These are phyloP conservation scores for Cromileptes altivelis DNA, from an alignment of 2,113 vertebrate genomes.

Conservation along the genomic window DNA sequence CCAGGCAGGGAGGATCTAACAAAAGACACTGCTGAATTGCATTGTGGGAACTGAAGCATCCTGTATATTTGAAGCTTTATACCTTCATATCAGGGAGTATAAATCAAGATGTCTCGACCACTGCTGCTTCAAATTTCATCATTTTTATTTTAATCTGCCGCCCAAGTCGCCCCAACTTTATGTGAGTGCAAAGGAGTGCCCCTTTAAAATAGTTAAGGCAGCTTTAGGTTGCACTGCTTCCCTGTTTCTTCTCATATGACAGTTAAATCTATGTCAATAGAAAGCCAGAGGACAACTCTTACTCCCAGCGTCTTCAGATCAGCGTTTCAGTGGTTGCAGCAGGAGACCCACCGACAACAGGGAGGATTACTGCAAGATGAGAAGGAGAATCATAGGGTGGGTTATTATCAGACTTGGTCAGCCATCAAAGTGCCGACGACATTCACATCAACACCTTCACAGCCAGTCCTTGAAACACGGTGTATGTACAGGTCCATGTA, in stretches of 20 bases:
- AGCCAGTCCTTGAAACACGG: not conserved
- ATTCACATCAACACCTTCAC: not conserved
- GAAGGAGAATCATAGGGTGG: slow-evolving; percentile 34
- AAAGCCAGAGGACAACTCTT: slow-evolving; percentile 2
- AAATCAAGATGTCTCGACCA: not conserved
- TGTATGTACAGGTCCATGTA: not conserved
- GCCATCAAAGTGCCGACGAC: not conserved
- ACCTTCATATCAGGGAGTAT: not conserved
- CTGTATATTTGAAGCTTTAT: not conserved
- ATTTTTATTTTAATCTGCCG: not conserved
- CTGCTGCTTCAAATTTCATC: not conserved
- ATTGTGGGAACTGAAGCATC: slow-evolving; percentile 18
- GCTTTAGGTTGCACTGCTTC: not conserved
- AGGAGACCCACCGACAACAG: slow-evolving; percentile 36
- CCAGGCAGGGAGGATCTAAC: not conserved
- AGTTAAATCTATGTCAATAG: not conserved
- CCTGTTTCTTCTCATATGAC: not conserved
- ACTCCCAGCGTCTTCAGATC: slow-evolving; percentile 1
- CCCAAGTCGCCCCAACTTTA: not conserved
- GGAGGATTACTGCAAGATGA: slow-evolving; percentile 58
- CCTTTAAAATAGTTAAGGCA: not conserved
- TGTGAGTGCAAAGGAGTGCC: not conserved
- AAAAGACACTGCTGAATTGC: not conserved
- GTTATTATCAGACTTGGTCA: slow-evolving; percentile 29
- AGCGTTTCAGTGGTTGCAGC: slow-evolving; percentile 10